phyloP scores from a whole-genome alignment of 2,888 invertebrate species.

The Melieria crassipennis region DNA sequence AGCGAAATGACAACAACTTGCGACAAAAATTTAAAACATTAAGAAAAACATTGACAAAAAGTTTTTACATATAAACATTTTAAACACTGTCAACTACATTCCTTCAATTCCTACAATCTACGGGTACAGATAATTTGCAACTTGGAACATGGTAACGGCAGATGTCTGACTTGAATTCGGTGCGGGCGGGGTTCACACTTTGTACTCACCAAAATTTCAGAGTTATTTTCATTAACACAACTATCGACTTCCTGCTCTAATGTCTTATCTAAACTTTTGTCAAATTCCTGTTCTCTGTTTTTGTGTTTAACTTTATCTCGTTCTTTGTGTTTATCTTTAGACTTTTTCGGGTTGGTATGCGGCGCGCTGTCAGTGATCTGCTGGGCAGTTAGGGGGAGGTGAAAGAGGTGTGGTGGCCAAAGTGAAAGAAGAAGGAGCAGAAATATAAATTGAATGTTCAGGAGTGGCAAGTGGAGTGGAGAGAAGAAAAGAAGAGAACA shows the following conservation, averaged over 20 bases:
- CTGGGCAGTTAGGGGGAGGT: conserved; percentile 31
- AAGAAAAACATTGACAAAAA: no score
- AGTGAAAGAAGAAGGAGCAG: background rate
- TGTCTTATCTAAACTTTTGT: conserved; percentile 36
- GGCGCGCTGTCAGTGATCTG: conserved; percentile 36
- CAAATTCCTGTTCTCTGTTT: conserved; percentile 47
- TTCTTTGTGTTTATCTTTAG: conserved; percentile 55
- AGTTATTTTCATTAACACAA: conserved; percentile 60
- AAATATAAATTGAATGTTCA: background rate
- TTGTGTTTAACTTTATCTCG: conserved; percentile 51
- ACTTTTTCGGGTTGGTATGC: conserved; percentile 40
- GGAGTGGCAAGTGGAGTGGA: background rate
- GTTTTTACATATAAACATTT: no score
- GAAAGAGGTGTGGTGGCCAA: background rate
- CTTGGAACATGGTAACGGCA: background rate
- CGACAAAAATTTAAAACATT: no score
- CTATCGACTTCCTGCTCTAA: conserved; percentile 58
- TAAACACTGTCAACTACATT: no score
- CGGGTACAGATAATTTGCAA: no score
- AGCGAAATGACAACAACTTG: no score
- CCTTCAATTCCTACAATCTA: no score
- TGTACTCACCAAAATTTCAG: conserved; percentile 62
- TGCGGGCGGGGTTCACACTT: background rate
- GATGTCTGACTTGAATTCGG: background rate
- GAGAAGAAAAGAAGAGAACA: background rate